Percentiles rank a stretch among this genome's conserved stretches.
phyloP scores from a whole-genome alignment of 2,113 vertebrate genomes.

The Cacatua alba region DNA sequence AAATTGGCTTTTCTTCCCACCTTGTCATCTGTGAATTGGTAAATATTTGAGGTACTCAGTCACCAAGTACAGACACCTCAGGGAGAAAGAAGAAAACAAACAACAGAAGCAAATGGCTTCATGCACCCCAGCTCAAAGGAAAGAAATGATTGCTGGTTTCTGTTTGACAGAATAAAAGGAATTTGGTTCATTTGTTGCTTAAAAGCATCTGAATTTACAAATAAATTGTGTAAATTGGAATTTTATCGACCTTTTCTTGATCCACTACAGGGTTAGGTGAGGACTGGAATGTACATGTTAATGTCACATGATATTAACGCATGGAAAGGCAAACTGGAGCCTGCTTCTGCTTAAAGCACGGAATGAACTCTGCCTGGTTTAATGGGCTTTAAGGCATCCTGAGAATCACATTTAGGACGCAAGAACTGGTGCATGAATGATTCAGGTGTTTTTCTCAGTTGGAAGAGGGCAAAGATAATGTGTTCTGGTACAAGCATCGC shows the following conservation, averaged over 20 bases:
- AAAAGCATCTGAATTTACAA: background rate
- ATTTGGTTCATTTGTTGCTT: background rate
- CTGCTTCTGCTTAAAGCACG: background rate
- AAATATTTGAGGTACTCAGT: slow-evolving; percentile 26
- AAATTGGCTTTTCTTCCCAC: background rate
- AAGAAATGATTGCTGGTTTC: background rate
- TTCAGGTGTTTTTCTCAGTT: background rate
- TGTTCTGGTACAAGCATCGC: background rate
- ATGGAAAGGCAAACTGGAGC: background rate
- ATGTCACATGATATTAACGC: background rate
- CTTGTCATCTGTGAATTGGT: background rate
- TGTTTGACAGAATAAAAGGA: background rate
- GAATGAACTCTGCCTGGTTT: background rate
- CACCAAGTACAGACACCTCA: background rate
- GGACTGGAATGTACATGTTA: accelerated
- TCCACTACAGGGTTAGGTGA: accelerated
- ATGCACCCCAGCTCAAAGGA: background rate
- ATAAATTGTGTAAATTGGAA: background rate
- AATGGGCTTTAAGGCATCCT: background rate
- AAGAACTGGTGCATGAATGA: background rate
- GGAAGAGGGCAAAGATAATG: background rate
- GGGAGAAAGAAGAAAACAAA: background rate
- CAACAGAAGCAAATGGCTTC: background rate
- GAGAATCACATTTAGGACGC: accelerated
- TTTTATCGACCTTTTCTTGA: background rate